A percentile compares a stretch with the other conserved stretches of the same genome.
phyloP scores from a whole-genome alignment of 2,113 vertebrate species.

The Muscicapa adusta region DNA sequence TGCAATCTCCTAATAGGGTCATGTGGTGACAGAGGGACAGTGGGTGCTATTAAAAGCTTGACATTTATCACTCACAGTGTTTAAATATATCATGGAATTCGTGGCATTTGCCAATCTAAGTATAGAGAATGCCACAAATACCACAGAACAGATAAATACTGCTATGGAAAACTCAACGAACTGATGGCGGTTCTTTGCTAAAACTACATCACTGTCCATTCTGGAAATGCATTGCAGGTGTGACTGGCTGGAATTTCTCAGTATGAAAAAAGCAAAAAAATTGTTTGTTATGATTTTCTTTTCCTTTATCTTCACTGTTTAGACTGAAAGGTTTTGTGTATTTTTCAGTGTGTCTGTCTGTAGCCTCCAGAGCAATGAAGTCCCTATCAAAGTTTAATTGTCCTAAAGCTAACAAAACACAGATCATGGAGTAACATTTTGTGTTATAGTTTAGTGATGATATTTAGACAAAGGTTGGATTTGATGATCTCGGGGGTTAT shows the following conservation, averaged over 20 bases:
- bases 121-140: conserved; percentile 59
- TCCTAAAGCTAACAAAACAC: neutral
- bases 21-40: conserved; percentile 3
- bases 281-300: neutral
- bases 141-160: conserved; percentile 47
- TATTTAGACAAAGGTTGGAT: neutral
- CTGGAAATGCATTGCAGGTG: neutral
- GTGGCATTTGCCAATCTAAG: conserved; percentile 53
- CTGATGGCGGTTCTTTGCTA: neutral
- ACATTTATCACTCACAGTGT: conserved; percentile 57
- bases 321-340: neutral
- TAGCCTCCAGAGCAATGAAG: neutral
- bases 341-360: neutral
- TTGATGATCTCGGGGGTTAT: neutral
- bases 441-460: neutral
- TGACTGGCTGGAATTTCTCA: neutral
- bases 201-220: neutral
- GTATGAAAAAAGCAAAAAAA: neutral
- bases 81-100: conserved; percentile 60
- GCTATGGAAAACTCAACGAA: neutral
- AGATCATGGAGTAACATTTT: neutral
- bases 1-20: conserved; percentile 38
- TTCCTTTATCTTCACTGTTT: neutral
- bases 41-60: conserved; percentile 60
- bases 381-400: neutral